Base-by-base conservation (phyloP, 2,113 vertebrate species). In the Centropus unirufus region DNA sequence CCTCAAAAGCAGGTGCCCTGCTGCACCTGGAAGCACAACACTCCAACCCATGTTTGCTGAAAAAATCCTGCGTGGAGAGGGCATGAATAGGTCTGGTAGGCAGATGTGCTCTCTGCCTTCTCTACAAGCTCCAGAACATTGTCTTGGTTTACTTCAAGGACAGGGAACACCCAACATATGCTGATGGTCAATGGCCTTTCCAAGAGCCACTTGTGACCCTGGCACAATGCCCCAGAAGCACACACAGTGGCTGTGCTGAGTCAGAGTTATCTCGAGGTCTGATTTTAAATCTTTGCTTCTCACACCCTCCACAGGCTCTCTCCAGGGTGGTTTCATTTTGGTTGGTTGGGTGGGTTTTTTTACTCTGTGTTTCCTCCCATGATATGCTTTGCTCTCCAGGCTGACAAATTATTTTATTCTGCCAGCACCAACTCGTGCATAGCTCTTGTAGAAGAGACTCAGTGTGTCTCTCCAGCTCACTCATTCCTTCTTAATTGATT, bases 271-370 rank as follows among this genome's bases (percentile, higher is more conserved):
- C 70, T 75, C 61, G 59, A 74, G 57, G 73, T 64, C 88, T 88
- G 62, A 52, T 75, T 61, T 92, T 24, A 92, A 92, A 88, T 40
- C 72, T 74, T 88, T 90, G 85, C 52, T 95, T 86, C 90, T 92
- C 87, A 92, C 75, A 95, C 76, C 44, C 83, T 90, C 68, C 92
- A 54, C 68, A 81, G 84, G 57, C 57, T 89, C 58, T n/a, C 44
- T 96, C 36, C 87, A 92, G 9, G 32, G 47, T 51, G 26, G 9
- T 3, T 54, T 49, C 24, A 6, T 3, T 36, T 59, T 13, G 46
- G 2, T 17, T 30, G 44, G 44, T 44, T 32, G 42, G 47, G 21
- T 51, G 18, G 44, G 20, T 21, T 46, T 55, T 32, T 49, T 29
- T 0, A 5, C 9, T 40, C 23, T 20, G 52, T 0, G 0, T 17